Conservation (phyloP, 2,888 invertebrate species). For the Hypena proboscidalis region DNA sequence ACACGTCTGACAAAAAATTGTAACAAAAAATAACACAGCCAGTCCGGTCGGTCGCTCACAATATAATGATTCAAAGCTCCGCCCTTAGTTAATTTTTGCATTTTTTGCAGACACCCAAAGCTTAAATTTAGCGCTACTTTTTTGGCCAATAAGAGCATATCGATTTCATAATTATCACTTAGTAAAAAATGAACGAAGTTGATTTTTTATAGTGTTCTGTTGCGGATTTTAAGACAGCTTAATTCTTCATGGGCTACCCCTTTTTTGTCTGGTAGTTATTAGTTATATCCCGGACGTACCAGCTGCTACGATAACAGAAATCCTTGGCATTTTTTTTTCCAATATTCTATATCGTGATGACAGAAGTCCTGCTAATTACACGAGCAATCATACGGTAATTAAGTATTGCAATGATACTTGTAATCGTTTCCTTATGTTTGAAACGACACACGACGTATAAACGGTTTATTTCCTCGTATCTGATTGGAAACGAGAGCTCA, state of each 20-base stretch:
- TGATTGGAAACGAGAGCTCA: slow-evolving; percentile 44
- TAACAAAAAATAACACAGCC: slow-evolving; percentile 70
- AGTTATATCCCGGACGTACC: slow-evolving; percentile 28
- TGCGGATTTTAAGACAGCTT: slow-evolving; percentile 39
- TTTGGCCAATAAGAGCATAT: slow-evolving; percentile 45
- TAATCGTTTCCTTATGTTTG: slow-evolving; percentile 68
- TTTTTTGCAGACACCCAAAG: slow-evolving; percentile 56
- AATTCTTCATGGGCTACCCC: slow-evolving; percentile 39
- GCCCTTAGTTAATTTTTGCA: slow-evolving; percentile 67
- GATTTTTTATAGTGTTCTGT: slow-evolving; percentile 31
- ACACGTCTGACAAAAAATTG: slow-evolving; percentile 68
- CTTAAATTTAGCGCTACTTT: slow-evolving; percentile 51
- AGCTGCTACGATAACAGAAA: slow-evolving; percentile 16
- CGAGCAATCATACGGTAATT: slow-evolving; percentile 59
- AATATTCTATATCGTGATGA: slow-evolving; percentile 54
- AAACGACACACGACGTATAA: slow-evolving; percentile 34
- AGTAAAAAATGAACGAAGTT: slow-evolving; percentile 26
- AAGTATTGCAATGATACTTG: slow-evolving; percentile 67
- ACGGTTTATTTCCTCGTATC: slow-evolving; percentile 40
- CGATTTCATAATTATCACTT: slow-evolving; percentile 58
- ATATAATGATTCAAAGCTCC: slow-evolving; percentile 75
- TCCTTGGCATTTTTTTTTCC: slow-evolving; percentile 34
- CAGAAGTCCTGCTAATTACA: slow-evolving; percentile 62
- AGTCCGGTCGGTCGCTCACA: slow-evolving; percentile 65
- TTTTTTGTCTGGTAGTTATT: slow-evolving; percentile 35